Evolutionary conservation across 2,888 invertebrate genomes (phyloP).

Genomic region (Heliconius charithonia): DNA sequence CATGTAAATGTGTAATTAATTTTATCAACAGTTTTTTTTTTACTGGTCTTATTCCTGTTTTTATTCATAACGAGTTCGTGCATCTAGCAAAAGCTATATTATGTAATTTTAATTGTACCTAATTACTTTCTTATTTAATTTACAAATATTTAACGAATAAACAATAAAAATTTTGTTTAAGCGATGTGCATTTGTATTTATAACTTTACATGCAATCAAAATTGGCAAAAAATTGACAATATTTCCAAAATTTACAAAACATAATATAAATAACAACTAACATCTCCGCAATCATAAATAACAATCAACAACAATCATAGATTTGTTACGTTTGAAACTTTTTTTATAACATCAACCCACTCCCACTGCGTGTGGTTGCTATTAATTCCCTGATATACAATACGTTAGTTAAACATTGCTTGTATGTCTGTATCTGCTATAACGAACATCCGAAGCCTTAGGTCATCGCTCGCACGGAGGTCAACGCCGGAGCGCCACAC

Average conservation of each 20-base stretch:
- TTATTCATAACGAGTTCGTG: not conserved
- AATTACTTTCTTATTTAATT: not conserved
- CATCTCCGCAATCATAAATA: not conserved
- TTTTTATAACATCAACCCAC: not conserved
- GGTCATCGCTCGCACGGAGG: slow-evolving; percentile 79
- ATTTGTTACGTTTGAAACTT: not conserved
- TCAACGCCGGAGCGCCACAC: slow-evolving; percentile 66
- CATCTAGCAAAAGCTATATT: not conserved
- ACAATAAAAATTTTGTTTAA: not conserved
- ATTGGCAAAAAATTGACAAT: not conserved
- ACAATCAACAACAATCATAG: not conserved
- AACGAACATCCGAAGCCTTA: slow-evolving; percentile 47
- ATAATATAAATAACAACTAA: too few relatives aligned
- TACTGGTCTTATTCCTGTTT: not conserved
- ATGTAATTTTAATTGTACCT: not conserved
- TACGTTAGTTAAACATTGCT: slow-evolving; percentile 39
- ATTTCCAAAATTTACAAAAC: not conserved
- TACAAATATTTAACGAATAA: not conserved
- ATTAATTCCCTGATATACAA: slow-evolving; percentile 6
- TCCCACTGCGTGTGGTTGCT: not conserved
- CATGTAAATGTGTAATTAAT: not conserved
- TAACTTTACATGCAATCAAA: not conserved
- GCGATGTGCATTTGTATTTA: not conserved
- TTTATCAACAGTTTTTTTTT: not conserved
- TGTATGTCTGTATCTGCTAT: slow-evolving; percentile 45